Percentiles rank a stretch among this genome's conserved stretches.
These are phyloP conservation scores for Bellardia pandia DNA, from an alignment of 2,888 invertebrate genomes.

Conservation along the genomic window DNA sequence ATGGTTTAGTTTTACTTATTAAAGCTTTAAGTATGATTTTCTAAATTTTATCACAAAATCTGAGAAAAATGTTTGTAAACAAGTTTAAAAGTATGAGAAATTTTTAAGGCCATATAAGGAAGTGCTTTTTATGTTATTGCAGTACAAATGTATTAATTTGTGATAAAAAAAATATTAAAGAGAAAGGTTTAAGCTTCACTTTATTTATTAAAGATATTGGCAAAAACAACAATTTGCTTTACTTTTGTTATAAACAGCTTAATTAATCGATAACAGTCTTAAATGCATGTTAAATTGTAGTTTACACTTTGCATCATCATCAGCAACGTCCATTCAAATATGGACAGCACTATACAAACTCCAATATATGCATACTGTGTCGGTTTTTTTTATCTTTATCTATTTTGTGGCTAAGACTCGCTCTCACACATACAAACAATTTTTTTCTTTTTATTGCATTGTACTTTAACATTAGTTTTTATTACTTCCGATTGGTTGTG, in stretches of 20 bases:
- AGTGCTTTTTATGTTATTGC: background rate
- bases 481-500: constrained; percentile 33
- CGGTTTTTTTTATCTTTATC: background rate
- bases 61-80: background rate
- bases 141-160: constrained; percentile 8
- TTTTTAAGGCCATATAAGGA: constrained; percentile 19
- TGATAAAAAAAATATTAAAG: constrained; percentile 41
- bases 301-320: constrained; percentile 50
- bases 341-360: constrained; percentile 11
- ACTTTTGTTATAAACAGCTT: background rate
- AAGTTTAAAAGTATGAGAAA: background rate
- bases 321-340: background rate
- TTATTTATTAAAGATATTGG: constrained; percentile 3
- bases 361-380: background rate
- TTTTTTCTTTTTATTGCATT: constrained; percentile 37
- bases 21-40: background rate
- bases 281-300: constrained; percentile 22
- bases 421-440: background rate
- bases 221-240: background rate
- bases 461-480: constrained; percentile 9
- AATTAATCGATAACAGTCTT: constrained; percentile 50
- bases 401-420: background rate
- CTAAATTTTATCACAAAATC: constrained; percentile 1
- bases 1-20: background rate
- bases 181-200: constrained; percentile 49